A percentile compares a stretch with the other conserved stretches of the same genome.
These are phyloP conservation scores for Sprattus sprattus DNA, from an alignment of 2,113 vertebrate species.

Conservation along the genomic window DNA sequence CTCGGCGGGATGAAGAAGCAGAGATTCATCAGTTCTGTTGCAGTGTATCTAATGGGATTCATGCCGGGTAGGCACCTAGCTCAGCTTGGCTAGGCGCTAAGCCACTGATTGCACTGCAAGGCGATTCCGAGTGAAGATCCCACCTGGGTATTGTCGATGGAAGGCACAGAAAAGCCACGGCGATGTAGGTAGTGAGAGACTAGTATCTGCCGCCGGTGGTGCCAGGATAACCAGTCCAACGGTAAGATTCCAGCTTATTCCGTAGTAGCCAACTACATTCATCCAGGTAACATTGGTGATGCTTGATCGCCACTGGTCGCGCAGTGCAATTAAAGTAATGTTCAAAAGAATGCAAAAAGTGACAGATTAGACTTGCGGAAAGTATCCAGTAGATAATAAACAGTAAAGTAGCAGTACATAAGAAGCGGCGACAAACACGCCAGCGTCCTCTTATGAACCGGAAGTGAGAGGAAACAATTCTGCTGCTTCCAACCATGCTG, in stretches of 20 bases:
- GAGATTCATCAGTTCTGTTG: neutral
- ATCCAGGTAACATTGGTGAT: neutral
- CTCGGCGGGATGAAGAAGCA: neutral
- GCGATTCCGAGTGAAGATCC: too few species aligned
- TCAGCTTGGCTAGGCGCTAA: too few species aligned
- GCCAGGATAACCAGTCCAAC: neutral
- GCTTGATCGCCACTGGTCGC: too few species aligned
- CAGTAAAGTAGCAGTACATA: too few species aligned
- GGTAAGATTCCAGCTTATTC: neutral
- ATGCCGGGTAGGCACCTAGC: neutral
- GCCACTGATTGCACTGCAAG: too few species aligned
- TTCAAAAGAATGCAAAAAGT: too few species aligned
- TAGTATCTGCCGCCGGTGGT: neutral
- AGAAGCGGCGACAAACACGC: neutral
- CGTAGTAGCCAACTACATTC: neutral
- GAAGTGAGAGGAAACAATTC: too few species aligned
- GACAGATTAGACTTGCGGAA: too few species aligned
- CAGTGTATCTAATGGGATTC: neutral
- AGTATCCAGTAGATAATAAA: too few species aligned
- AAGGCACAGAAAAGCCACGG: neutral
- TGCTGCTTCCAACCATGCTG: too few species aligned
- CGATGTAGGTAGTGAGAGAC: neutral
- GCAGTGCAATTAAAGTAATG: neutral
- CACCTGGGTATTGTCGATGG: too few species aligned
- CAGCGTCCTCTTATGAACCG: neutral